Evolutionary conservation across 2,113 vertebrate species (phyloP).

Genomic region (Amblyopsis rosae): DNA sequence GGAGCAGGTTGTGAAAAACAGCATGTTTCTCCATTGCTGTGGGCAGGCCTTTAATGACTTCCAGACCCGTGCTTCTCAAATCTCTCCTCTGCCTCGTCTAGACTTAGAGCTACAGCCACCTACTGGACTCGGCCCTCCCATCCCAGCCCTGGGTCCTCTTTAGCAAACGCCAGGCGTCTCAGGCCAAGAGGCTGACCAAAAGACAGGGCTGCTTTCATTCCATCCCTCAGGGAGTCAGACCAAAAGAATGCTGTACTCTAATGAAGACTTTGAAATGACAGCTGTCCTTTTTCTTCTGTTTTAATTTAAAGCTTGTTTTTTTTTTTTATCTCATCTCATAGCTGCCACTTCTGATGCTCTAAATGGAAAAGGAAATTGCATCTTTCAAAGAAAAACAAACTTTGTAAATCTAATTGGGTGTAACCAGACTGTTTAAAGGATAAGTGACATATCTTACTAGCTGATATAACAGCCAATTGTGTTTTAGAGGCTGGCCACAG

Average conservation of each 20-base stretch:
- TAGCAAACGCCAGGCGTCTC: constrained; percentile 47
- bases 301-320: background rate
- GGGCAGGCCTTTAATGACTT: constrained; percentile 73
- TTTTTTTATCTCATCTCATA: constrained; percentile 31
- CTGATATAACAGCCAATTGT: constrained; percentile 58
- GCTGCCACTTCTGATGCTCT: constrained; percentile 26
- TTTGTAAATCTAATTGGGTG: constrained; percentile 58
- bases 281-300: constrained; percentile 15
- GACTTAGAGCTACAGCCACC: constrained; percentile 33
- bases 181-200: constrained; percentile 38
- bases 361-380: constrained; percentile 35
- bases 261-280: constrained; percentile 43
- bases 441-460: constrained; percentile 23
- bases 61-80: constrained; percentile 59
- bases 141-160: constrained; percentile 31
- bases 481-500: constrained; percentile 29
- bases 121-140: constrained; percentile 7
- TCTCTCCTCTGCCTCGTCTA: constrained; percentile 38
- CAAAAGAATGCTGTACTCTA: constrained; percentile 45
- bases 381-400: constrained; percentile 47
- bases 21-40: constrained; percentile 71
- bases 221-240: constrained; percentile 36
- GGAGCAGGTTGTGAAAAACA: constrained; percentile 68
- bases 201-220: constrained; percentile 50
- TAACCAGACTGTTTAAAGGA: constrained; percentile 40